Evolutionary conservation across 2,113 vertebrate species (phyloP), one percentile per base, ranked within the genome.

Genomic region (Tyto alba): DNA sequence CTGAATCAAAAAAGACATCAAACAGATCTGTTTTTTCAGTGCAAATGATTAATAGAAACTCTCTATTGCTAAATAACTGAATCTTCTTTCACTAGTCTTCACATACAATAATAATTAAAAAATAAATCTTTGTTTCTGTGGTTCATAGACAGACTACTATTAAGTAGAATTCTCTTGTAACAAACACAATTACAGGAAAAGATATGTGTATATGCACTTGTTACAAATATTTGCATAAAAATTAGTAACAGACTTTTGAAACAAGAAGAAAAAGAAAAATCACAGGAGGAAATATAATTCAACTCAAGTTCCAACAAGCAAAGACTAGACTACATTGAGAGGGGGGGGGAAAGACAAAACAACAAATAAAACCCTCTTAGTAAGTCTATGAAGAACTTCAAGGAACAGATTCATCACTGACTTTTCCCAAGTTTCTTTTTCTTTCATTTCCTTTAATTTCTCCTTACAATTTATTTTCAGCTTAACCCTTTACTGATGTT

Each of bases 281-380:
- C 4, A 40, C 11, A 73, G 12, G 72, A 76, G 7, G 67, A 75
- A 89, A 59, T n/a, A 16, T 7, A 36, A n/a, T 30, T 38, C 5
- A 72, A 36, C 25, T 69, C 26, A 45, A 12, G 6, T 71, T 83
- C 4, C 25, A 68, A 26, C 82, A 76, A 12, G 1, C 4, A 79
- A 85, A 71, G 21, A 64, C 38, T 52, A 55, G 47, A 4, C 10
- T 73, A 4, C 30, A 29, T 12, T 41, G 2, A 32, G 6, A 3
- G 1, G 1, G 3, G 16, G 7, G 1, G 15, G 26, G 32, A 43
- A 71, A 7, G 0, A 2, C 43, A 41, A 77, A 56, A 52, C 7
- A 59, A 20, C 5, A 34, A 19, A 34, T 57, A 55, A 60, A 11
- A 1, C 4, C 3, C 7, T 59, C 10, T 80, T 23, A 62, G 10